Percentiles rank a stretch among this genome's conserved stretches.
phyloP scores from a whole-genome alignment of 2,797 vertebrate species.

The Propithecus perrieri region DNA sequence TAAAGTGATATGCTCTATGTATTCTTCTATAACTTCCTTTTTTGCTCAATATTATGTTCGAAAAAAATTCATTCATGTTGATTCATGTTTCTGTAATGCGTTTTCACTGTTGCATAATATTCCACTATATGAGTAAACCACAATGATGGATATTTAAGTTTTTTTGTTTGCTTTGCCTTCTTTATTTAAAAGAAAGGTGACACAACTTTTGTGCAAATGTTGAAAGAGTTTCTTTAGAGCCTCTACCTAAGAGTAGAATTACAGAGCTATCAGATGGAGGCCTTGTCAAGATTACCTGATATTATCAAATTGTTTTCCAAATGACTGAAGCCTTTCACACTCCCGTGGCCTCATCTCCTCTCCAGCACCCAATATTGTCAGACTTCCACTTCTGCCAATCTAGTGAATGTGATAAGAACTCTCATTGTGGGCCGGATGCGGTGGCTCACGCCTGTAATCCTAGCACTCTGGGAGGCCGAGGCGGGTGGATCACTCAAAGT shows the following conservation, averaged over 20 bases:
- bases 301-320: neutral
- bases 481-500: no score
- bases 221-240: neutral
- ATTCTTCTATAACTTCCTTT: neutral
- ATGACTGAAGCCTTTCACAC: neutral
- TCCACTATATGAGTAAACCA: neutral
- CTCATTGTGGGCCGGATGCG: neutral
- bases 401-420: neutral
- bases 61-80: neutral
- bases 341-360: neutral
- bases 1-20: neutral
- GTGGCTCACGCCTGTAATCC: no score
- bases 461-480: no score
- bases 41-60: neutral
- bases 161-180: neutral
- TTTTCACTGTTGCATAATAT: neutral
- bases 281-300: neutral
- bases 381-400: neutral
- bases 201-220: neutral
- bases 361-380: neutral
- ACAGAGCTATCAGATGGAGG: neutral
- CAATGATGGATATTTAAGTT: neutral
- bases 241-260: neutral
- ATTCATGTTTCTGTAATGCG: neutral
- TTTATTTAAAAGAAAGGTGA: slow-evolving; percentile 1